Evolutionary conservation across 2,113 vertebrate species (phyloP).

Genomic region (Psilopogon haemacephalus): DNA sequence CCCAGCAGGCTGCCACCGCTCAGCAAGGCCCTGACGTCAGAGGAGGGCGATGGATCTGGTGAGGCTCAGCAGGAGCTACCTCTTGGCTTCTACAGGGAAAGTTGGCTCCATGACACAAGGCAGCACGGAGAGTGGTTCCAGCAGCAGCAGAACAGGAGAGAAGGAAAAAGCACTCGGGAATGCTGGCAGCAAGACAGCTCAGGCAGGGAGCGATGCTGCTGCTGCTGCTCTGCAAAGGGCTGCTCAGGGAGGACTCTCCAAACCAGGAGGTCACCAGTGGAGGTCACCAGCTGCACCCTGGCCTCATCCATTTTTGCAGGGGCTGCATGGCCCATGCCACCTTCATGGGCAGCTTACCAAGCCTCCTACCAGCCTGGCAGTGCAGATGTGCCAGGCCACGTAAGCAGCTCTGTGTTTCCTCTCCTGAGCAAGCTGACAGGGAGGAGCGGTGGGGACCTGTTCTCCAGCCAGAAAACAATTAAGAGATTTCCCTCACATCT

Average conservation of each 20-base stretch:
- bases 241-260: background rate
- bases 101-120: fast-evolving
- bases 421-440: background rate
- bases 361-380: background rate
- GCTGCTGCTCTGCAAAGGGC: background rate
- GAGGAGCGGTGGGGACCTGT: background rate
- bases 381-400: fast-evolving
- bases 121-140: background rate
- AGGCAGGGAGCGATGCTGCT: background rate
- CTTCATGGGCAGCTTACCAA: fast-evolving
- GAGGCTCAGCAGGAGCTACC: background rate
- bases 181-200: background rate
- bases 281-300: background rate
- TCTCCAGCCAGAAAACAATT: background rate
- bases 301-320: background rate
- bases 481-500: background rate
- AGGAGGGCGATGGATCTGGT: fast-evolving
- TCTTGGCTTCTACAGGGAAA: background rate
- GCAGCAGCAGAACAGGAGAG: background rate
- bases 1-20: fast-evolving
- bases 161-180: fast-evolving
- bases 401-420: background rate
- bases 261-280: background rate
- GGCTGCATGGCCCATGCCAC: background rate
- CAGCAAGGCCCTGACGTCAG: background rate